Conservation (phyloP, 2,888 invertebrate genomes). For the Rhorus exstirpatorius region DNA sequence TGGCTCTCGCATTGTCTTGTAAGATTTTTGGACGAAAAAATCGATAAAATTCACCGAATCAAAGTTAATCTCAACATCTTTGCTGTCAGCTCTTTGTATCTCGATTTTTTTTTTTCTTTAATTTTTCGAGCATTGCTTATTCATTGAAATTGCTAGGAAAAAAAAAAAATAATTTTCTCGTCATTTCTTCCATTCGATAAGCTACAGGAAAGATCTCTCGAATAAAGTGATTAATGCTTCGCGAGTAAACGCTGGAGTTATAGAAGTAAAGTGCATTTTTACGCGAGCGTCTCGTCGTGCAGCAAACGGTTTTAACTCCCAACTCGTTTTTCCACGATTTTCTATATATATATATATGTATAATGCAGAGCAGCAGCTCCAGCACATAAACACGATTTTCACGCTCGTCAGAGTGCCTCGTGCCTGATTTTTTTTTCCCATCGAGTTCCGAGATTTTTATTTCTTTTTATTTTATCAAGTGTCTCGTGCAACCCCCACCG, state of each 20-base stretch:
- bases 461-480: conserved; percentile 20
- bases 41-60: no score
- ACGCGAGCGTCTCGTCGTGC: conserved; percentile 5
- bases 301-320: conserved; percentile 24
- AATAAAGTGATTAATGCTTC: conserved; percentile 9
- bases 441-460: conserved; percentile 23
- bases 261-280: conserved; percentile 8
- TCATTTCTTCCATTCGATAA: no score
- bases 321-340: conserved; percentile 47
- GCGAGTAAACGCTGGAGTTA: neutral
- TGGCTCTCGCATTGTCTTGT: no score
- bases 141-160: no score
- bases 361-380: conserved; percentile 3
- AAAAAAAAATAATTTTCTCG: no score
- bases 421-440: conserved; percentile 21
- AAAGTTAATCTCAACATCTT: no score
- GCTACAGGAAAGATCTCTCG: neutral
- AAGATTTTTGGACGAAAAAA: no score
- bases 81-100: no score
- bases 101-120: no score
- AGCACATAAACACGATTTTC: conserved; percentile 22
- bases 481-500: conserved; percentile 17
- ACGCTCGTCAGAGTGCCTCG: conserved; percentile 20
- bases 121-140: no score
- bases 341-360: neutral